Conservation (phyloP, 2,797 vertebrate species). For the Paramormyrops hopkinsi region DNA sequence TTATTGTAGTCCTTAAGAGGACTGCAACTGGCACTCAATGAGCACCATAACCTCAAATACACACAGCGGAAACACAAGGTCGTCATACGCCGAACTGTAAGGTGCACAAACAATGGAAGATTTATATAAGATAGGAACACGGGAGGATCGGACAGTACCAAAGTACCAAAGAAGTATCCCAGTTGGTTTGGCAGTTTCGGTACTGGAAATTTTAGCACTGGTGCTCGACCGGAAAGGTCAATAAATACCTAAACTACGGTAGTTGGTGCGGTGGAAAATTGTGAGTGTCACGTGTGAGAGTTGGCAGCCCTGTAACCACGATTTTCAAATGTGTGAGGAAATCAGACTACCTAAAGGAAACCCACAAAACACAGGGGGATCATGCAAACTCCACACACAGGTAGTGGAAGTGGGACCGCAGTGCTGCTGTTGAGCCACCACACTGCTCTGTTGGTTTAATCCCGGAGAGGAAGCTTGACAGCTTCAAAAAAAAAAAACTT, state of each 20-base stretch:
- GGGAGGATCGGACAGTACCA: too few species aligned
- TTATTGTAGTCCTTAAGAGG: too few species aligned
- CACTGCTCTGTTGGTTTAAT: neutral
- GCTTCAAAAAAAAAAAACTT: neutral
- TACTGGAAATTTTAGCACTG: neutral
- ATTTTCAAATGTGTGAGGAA: neutral
- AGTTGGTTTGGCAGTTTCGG: neutral
- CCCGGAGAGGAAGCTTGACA: neutral
- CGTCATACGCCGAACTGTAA: too few species aligned
- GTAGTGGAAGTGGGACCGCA: neutral
- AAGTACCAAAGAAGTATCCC: neutral
- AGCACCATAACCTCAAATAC: too few species aligned
- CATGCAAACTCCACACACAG: neutral
- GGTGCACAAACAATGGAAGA: too few species aligned
- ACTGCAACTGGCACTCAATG: too few species aligned
- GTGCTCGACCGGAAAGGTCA: neutral
- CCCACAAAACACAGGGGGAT: neutral
- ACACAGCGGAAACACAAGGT: too few species aligned
- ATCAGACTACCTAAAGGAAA: neutral
- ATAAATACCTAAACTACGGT: neutral
- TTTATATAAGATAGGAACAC: too few species aligned
- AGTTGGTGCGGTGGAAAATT: neutral
- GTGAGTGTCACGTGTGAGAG: neutral
- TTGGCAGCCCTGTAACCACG: neutral
- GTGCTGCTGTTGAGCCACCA: neutral